Base-by-base conservation (phyloP, 2,113 vertebrate species). In the Noctilio leporinus region DNA sequence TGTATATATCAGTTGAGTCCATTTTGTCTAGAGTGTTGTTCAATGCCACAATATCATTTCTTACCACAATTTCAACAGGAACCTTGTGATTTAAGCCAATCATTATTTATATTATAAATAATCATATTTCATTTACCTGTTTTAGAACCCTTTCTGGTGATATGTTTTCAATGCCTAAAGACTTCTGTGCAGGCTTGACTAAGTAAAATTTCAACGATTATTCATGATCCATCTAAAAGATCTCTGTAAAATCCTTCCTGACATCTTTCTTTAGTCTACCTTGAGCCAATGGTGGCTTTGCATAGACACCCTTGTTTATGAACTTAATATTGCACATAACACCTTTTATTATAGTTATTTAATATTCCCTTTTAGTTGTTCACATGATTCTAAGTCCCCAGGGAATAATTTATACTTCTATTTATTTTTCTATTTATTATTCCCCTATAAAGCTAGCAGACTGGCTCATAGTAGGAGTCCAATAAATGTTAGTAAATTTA, bases 401-500 rank as follows among this genome's bases (percentile, higher is more conserved):
- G 15, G 38, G 14, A 26, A 78, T 16, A 9, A 47, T 16, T 73
- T 64, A n/a, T 2, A 45, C 10, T 45, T 33, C 4, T 24, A 7
- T 78, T 69, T 85, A 47, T 85, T 86, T 17, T 19, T 16, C 3
- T 20, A 30, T 57, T 83, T 89, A 55, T 78, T 86, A 55, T 78
- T 86, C 17, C 24, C 10, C 49, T 80, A 2, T 38, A 35, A 20
- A 93, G 15, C 20, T 53, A 86, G 22, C 20, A 55, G 45, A 84
- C 45, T 92, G 35, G 38, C 1, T 22, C 19, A 77, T 77, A 64
- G 20, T 57, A 89, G 70, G 28, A 83, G 2, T 14, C 89, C n/a
- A 53, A 38, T 78, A 65, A 78, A 89, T 89, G 6, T 59, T 69
- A 78, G 16, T 77, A 92, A 81, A 70, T 77, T 28, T 75, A 92